These are phyloP conservation scores for Oenanthe oenanthe DNA, from an alignment of 2,113 vertebrate species.

Conservation along the genomic window DNA sequence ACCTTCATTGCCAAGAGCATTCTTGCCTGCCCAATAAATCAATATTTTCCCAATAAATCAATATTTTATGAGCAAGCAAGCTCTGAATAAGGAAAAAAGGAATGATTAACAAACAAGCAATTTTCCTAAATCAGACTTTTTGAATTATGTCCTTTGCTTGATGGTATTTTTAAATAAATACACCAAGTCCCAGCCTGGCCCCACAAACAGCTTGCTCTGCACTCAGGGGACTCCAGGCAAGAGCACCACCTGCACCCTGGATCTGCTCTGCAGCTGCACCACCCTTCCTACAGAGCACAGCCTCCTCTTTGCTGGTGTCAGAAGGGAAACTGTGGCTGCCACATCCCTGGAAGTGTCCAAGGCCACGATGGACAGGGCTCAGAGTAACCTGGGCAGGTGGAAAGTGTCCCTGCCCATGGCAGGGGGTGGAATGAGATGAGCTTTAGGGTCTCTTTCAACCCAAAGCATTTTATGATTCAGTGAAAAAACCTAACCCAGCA, in stretches of 20 bases:
- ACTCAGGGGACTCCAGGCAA: neutral
- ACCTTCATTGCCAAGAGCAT: constrained; percentile 40
- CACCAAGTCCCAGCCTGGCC: accelerated
- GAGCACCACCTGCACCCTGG: neutral
- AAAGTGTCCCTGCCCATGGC: neutral
- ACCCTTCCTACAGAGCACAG: neutral
- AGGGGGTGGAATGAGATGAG: neutral
- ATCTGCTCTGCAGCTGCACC: neutral
- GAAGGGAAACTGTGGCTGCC: neutral
- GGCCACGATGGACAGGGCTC: neutral
- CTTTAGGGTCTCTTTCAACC: neutral
- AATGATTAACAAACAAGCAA: constrained; percentile 52
- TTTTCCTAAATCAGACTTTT: constrained; percentile 54
- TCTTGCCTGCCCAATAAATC: neutral
- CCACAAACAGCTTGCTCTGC: neutral
- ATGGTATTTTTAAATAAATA: constrained; percentile 40
- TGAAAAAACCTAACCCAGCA: neutral
- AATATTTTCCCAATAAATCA: constrained; percentile 11
- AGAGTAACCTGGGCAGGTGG: neutral
- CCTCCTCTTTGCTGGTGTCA: neutral
- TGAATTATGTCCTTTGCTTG: neutral
- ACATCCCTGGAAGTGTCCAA: neutral
- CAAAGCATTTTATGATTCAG: neutral
- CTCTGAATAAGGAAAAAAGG: constrained; percentile 38
- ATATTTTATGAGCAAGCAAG: constrained; percentile 47